These are phyloP conservation scores for Sisyra terminalis DNA, from an alignment of 2,888 invertebrate species.

Conservation along the genomic window DNA sequence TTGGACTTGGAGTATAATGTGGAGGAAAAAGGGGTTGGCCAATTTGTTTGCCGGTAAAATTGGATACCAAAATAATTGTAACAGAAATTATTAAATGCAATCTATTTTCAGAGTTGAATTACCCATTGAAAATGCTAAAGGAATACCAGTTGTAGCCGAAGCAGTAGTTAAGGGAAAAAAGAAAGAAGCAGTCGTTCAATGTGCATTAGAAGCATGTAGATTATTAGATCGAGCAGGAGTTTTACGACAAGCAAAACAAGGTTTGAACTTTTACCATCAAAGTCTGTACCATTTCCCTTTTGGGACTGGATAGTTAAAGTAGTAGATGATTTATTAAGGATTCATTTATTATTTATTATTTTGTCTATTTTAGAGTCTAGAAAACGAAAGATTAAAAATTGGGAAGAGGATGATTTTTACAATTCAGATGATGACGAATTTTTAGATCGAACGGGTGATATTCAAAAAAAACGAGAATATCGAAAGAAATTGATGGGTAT, in stretches of 20 bases:
- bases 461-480: constrained; percentile 70
- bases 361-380: constrained; percentile 49
- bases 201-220: constrained; percentile 89
- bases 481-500: constrained; percentile 49
- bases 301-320: too few relatives aligned
- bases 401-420: constrained; percentile 81
- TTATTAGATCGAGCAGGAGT: constrained; percentile 78
- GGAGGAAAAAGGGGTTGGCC: constrained; percentile 70
- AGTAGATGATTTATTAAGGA: neutral
- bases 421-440: constrained; percentile 93
- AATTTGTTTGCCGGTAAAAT: constrained; percentile 60
- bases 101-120: constrained; percentile 44
- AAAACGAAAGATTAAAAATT: constrained; percentile 60
- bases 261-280: constrained; percentile 26
- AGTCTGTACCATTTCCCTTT: too few relatives aligned
- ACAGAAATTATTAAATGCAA: constrained; percentile 6
- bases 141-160: constrained; percentile 66
- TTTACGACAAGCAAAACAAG: constrained; percentile 72
- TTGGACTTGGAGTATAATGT: constrained; percentile 73
- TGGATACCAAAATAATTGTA: neutral
- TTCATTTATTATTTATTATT: constrained; percentile 6
- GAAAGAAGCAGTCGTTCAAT: constrained; percentile 83
- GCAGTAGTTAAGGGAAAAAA: constrained; percentile 81
- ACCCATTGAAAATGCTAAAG: constrained; percentile 63
- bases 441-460: constrained; percentile 83